Base-by-base conservation (phyloP, 2,113 vertebrate genomes). In the Tetraodon nigroviridis region DNA sequence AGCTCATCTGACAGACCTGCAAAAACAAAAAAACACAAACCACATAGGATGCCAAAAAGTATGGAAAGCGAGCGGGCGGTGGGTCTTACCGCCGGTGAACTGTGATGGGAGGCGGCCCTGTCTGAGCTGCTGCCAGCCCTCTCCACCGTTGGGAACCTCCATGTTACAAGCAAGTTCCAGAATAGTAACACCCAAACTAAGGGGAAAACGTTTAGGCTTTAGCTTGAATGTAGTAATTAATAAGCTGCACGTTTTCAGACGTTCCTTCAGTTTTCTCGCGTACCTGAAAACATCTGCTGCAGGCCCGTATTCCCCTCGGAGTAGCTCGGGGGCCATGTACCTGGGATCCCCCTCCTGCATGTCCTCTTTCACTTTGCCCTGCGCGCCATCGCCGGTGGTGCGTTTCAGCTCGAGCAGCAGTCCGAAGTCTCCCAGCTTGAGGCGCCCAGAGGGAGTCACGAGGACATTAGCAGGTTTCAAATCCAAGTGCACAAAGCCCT, bases 261-360 rank as follows among this genome's bases (percentile, higher is more conserved):
- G 6, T 24, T 17, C 18, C 3, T 44, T 53, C 2, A 0, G 24
- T 40, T 5, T 49, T 50, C 3, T 22, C 10, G 29, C 7, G 70
- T 70, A 96, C 94, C 94, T 95, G 89, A 95, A 96, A 49, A 96
- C 81, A 6, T 96, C 94, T 0, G 93, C 93, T 1, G 93, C 91
- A 5, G 90, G 89, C 42, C 91, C 90, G 0, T 91, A 95, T 54
- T 88, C 71, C 5, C 93, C 93, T 17, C 75, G 81, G 17, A 96
- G 89, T 56, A 96, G 83, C 82, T 96, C 94, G 0, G 93, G 94
- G 1, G 94, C 94, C 93, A 96, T 93, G 82, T 96, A 96, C 29
- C 92, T 85, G 4, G 94, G 93, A 76, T 96, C 94, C 15, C 94
- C 94, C 75, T 95, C 94, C 81, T 93, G 94, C n/a, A 64, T 61